Evolutionary conservation across 2,888 invertebrate genomes (phyloP).

Genomic region (Ormyrus thymus): DNA sequence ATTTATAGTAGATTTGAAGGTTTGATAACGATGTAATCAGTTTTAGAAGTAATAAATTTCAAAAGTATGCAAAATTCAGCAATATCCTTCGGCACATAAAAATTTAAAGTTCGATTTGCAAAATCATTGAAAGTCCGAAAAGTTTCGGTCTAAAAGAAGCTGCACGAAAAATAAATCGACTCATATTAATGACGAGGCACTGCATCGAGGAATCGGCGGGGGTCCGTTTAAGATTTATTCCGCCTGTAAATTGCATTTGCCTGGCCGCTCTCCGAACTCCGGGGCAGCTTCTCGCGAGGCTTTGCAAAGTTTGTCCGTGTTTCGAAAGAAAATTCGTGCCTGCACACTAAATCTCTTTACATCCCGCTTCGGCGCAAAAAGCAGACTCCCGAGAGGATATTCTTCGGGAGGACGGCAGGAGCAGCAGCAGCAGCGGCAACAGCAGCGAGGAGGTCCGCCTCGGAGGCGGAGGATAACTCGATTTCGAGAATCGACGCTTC

Average conservation of each 20-base stretch:
- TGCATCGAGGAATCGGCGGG: too few species aligned
- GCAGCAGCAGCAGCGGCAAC: too few species aligned
- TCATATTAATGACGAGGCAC: too few species aligned
- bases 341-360: slow-evolving; percentile 32
- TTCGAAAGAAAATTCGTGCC: slow-evolving; percentile 16
- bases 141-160: too few species aligned
- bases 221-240: slow-evolving; percentile 10
- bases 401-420: slow-evolving; percentile 33
- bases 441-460: slow-evolving; percentile 44
- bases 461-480: slow-evolving; percentile 55
- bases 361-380: background rate
- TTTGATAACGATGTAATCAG: too few species aligned
- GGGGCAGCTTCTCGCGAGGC: background rate
- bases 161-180: too few species aligned
- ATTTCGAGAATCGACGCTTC: slow-evolving; percentile 45
- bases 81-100: background rate
- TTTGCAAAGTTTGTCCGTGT: slow-evolving; percentile 33
- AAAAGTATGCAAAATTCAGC: too few species aligned
- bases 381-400: slow-evolving; percentile 55
- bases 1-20: too few species aligned
- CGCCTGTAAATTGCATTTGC: slow-evolving; percentile 7
- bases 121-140: too few species aligned
- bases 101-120: background rate
- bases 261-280: background rate
- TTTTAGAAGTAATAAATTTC: too few species aligned